Evolutionary conservation across 2,888 invertebrate species (phyloP), one percentile per base, ranked within the genome.

Genomic region (Aporophyla nigra): DNA sequence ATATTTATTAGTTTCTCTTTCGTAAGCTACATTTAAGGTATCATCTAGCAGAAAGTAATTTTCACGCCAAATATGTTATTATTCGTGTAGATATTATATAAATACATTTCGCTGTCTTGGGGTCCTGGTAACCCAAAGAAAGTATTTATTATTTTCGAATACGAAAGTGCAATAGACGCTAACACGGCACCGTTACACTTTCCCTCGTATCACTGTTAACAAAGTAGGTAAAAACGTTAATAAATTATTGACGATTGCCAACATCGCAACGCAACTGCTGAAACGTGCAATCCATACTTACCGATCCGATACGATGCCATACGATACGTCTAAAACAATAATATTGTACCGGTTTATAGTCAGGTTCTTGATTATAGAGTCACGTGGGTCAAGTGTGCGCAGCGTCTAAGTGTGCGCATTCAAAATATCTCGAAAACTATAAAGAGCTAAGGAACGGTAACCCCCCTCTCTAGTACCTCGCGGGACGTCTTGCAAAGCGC

Each of bases 241-340:
- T 90, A 89, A 89, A 91, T 91, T 89, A 91, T 90, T 90, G 88
- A 86, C 88, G 88, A 87, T 88, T 88, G 90, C 87, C 82, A 84
- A 87, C 88, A 86, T 80, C 80, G 84, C 74, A 83, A 86, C 88
- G 90, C 88, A 87, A 86, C 82, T 84, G 77, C 85, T 87, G 82
- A 83, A 89, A 86, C 88, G 85, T 90, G 90, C 88, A 91, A 91
- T 87, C 84, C 86, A 89, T 90, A 89, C 84, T 82, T 79, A 86
- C 80, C 77, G 79, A 81, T 81, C 82, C 78, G 83, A 83, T 71
- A 73, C 83, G 86, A 87, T 85, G 87, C 73, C 77, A 84, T 84
- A 77, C 84, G 86, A 87, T 85, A 84, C 72, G 76, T 84, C 63
- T 80, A 79, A 83, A 82, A 78, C 77, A 86, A 83, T 80, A 84